Conservation (phyloP, 2,113 vertebrate species). For the Nesogale talazaci region DNA sequence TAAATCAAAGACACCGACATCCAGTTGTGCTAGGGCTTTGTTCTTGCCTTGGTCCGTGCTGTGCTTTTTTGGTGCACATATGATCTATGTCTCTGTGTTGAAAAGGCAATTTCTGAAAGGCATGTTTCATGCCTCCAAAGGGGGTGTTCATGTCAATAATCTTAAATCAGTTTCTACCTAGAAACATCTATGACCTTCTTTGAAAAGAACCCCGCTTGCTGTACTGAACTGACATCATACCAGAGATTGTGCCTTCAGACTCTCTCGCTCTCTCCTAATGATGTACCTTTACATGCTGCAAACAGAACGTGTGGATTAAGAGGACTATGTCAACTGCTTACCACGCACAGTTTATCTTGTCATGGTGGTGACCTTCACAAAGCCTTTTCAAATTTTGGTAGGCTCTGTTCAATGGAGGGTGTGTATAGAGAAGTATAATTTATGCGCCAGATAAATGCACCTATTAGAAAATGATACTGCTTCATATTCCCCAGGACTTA, state of each 20-base stretch:
- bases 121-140: constrained; percentile 68
- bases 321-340: background rate
- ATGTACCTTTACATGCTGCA: background rate
- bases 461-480: background rate
- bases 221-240: constrained; percentile 26
- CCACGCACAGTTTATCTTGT: background rate
- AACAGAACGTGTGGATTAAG: background rate
- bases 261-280: background rate
- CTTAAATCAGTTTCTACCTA: constrained; percentile 61
- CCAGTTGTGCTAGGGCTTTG: constrained; percentile 72
- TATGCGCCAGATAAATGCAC: background rate
- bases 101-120: constrained; percentile 73
- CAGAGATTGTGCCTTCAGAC: background rate
- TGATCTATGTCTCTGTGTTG: constrained; percentile 75
- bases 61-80: constrained; percentile 41
- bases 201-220: constrained; percentile 50
- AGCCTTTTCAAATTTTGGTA: background rate
- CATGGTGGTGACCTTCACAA: background rate
- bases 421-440: background rate
- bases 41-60: constrained; percentile 59
- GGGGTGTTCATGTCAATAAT: constrained; percentile 72
- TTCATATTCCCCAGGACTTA: background rate
- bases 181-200: constrained; percentile 38
- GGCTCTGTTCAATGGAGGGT: background rate
- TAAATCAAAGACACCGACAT: constrained; percentile 81